Base-by-base conservation (phyloP, 1,140 invertebrate genomes). In the Drosophila yakuba region DNA sequence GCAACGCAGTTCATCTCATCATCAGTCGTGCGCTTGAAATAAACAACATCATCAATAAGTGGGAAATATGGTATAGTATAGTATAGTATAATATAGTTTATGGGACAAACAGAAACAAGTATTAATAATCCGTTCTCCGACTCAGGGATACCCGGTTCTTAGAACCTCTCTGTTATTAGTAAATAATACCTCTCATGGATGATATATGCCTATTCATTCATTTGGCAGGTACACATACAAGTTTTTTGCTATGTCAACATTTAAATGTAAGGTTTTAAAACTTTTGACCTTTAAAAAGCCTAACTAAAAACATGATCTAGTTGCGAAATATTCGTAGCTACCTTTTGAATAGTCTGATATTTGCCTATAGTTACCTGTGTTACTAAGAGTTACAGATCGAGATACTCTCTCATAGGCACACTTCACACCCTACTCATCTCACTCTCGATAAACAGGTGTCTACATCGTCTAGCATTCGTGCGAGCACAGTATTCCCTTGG, bases 91-190 rank as follows among this genome's bases (percentile, higher is more conserved):
- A n/a, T 39, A 52, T 55, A 61, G 39, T 50, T 47, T 55, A 41
- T 78, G 74, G 51, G 15, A 63, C 63, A 76, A 62, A 68, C 58
- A 74, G 28, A 84, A 76, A 66, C 63, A 82, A 68, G 56, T 71
- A 28, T 3, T 12, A 61, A 6, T 64, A n/a, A 51, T 43, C 38
- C 32, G 38, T 28, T 45, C 54, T 36, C 20, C 60, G 61, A 66
- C 64, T 66, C 36, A 20, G n/a, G 64, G 15, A 68, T 68, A 68
- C 64, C 64, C 64, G 28, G 23, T 23, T 20, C 2, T 6, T 14
- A 14, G 12, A 47, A 43, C 41, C 41, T 17, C 7, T 7, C 7
- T 32, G 7, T 10, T 32, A 8, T 32, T 32, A 8, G 28, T 8
- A 32, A 32, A 32, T 32, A 28, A 2, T 32, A 32, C 1, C 32